These are phyloP conservation scores for Morone chrysops DNA, from an alignment of 2,113 vertebrate species.

Conservation along the genomic window DNA sequence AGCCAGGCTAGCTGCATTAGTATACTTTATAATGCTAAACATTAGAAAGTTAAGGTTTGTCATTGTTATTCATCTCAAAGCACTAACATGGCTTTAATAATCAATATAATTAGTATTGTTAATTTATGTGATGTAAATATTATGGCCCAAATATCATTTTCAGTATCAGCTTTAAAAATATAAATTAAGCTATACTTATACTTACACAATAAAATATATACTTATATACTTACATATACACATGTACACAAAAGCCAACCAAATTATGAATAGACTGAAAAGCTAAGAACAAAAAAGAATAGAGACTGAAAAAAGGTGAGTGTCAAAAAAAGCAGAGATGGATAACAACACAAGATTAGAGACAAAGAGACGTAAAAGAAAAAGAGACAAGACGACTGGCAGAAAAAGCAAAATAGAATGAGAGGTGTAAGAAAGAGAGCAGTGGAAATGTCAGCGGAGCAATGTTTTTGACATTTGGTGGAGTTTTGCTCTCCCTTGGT, in stretches of 20 bases:
- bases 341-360: neutral
- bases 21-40: neutral
- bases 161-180: neutral
- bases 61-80: neutral
- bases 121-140: neutral
- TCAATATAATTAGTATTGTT: too few species aligned
- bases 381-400: neutral
- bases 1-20: too few species aligned
- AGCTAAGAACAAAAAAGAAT: neutral
- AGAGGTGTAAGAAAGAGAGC: neutral
- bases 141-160: neutral
- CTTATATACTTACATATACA: neutral
- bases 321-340: neutral
- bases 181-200: neutral
- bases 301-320: neutral
- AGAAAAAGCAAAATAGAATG: neutral
- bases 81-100: neutral
- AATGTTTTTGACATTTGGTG: neutral
- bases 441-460: slow-evolving; percentile 31
- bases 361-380: neutral
- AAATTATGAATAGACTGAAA: neutral
- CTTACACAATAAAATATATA: neutral
- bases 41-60: neutral
- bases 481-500: neutral
- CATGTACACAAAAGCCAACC: too few species aligned